phyloP scores from a whole-genome alignment of 1,140 invertebrate genomes.

The Idris sp. region DNA sequence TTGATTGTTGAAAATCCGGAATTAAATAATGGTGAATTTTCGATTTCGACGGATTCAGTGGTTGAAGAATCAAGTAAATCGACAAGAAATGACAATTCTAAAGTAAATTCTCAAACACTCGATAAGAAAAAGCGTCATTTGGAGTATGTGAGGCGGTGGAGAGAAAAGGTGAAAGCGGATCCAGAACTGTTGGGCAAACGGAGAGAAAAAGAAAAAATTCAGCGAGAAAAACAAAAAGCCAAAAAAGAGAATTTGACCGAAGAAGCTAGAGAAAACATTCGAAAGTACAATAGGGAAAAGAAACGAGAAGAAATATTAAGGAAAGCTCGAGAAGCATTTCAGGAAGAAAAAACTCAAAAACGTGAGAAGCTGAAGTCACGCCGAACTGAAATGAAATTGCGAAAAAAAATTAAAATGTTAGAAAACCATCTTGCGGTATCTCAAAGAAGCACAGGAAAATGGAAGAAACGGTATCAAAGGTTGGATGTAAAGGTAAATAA shows the following conservation, averaged over 20 bases:
- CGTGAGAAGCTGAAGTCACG: background rate
- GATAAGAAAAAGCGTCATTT: background rate
- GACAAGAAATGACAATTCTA: too few relatives aligned
- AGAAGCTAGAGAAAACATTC: background rate
- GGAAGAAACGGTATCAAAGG: conserved; percentile 8
- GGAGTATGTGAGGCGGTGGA: conserved; percentile 6
- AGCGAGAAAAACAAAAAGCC: conserved; percentile 4
- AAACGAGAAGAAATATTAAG: conserved; percentile 5
- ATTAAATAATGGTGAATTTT: too few relatives aligned
- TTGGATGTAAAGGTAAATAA: background rate
- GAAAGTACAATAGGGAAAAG: conserved; percentile 10
- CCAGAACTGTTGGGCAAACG: background rate
- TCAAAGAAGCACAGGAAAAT: conserved; percentile 1
- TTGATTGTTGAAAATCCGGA: too few relatives aligned
- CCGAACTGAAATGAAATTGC: conserved; percentile 8
- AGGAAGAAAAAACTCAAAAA: conserved; percentile 2
- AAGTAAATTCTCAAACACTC: background rate
- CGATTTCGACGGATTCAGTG: background rate
- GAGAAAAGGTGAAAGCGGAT: conserved; percentile 2
- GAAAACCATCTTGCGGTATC: conserved; percentile 1
- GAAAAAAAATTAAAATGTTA: background rate
- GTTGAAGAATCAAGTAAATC: background rate
- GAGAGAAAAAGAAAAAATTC: conserved; percentile 1
- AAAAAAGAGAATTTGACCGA: background rate
- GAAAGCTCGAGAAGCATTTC: conserved; percentile 2